Evolutionary conservation across 2,888 invertebrate species (phyloP).

Genomic region (Herminia tarsipennalis): DNA sequence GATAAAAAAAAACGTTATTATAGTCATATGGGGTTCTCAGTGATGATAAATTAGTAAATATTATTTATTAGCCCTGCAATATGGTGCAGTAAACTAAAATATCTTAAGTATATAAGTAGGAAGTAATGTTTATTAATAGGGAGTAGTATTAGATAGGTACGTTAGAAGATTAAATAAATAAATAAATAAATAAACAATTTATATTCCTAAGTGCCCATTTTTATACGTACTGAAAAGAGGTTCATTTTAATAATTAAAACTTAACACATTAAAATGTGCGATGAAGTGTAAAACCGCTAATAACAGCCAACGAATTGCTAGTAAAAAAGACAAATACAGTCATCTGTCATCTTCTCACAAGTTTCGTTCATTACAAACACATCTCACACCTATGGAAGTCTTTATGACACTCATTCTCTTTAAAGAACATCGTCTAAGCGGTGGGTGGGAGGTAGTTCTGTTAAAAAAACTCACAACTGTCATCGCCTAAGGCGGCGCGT

Average conservation of each 20-base stretch:
- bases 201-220: no score
- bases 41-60: conserved; percentile 45
- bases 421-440: conserved; percentile 11
- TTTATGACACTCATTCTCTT: conserved; percentile 13
- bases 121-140: conserved; percentile 5
- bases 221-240: no score
- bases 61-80: conserved; percentile 44
- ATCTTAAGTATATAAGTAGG: conserved; percentile 24
- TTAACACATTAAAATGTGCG: conserved; percentile 4
- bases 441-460: conserved; percentile 28
- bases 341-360: neutral
- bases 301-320: neutral
- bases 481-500: conserved; percentile 62
- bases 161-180: no score
- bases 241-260: neutral
- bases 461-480: conserved; percentile 60
- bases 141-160: no score
- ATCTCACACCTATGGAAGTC: conserved; percentile 11
- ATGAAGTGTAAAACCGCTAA: conserved; percentile 20
- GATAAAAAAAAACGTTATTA: conserved; percentile 57
- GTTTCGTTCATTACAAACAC: conserved; percentile 12
- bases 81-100: conserved; percentile 37
- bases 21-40: conserved; percentile 38
- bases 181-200: no score
- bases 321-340: neutral